phyloP scores from a whole-genome alignment of 2,888 invertebrate genomes.

The Junonia oenone region DNA sequence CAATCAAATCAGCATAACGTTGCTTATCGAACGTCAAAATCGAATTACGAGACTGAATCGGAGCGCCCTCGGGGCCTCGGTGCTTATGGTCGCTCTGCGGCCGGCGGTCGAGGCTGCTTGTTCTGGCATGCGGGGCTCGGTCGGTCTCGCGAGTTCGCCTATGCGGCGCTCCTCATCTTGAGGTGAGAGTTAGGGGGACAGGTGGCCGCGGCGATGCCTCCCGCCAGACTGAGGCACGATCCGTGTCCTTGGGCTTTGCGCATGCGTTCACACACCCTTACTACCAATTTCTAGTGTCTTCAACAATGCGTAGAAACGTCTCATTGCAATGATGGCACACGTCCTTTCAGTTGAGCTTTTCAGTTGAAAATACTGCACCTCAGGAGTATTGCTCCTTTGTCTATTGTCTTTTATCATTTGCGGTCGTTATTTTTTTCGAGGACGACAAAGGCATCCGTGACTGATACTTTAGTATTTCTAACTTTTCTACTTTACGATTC shows the following conservation, averaged over 20 bases:
- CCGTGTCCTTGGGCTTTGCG: constrained; percentile 67
- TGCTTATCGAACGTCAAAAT: constrained; percentile 73
- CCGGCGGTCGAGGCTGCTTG: constrained; percentile 52
- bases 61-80: constrained; percentile 72
- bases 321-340: constrained; percentile 46
- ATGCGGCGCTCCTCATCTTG: constrained; percentile 65
- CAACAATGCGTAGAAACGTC: constrained; percentile 42
- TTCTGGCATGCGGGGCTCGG: constrained; percentile 60
- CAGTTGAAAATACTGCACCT: constrained; percentile 28
- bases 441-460: constrained; percentile 15
- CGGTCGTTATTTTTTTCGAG: constrained; percentile 30
- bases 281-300: constrained; percentile 56
- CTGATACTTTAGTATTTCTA: constrained; percentile 3
- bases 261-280: constrained; percentile 65
- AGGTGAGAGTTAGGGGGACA: constrained; percentile 45
- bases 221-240: constrained; percentile 71
- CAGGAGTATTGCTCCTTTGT: constrained; percentile 33
- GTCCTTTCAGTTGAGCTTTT: constrained; percentile 35
- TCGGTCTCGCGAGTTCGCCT: constrained; percentile 53
- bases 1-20: constrained; percentile 70
- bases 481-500: constrained; percentile 7
- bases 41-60: constrained; percentile 78
- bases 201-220: constrained; percentile 65
- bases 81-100: constrained; percentile 65
- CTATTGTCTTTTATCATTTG: constrained; percentile 39